Evolutionary conservation across 1,140 invertebrate genomes (phyloP).

Genomic region (Dendrolimus punctatus): DNA sequence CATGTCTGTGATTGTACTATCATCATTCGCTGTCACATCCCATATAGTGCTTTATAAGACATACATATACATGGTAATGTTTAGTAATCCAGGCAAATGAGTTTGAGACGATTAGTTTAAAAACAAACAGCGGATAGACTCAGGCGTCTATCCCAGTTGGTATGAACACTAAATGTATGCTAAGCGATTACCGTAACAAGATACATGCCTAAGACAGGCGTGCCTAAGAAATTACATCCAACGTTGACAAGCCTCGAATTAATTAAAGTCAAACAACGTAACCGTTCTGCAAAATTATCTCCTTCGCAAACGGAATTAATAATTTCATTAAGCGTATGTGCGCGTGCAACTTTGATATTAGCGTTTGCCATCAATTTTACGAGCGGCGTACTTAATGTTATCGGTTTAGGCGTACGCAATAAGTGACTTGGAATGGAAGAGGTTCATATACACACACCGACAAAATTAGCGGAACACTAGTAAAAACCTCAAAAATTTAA

Average conservation of each 20-base stretch:
- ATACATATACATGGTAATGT: too few species aligned
- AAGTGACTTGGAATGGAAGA: not conserved
- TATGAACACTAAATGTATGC: slow-evolving; percentile 44
- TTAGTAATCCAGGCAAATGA: too few species aligned
- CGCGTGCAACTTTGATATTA: slow-evolving; percentile 28
- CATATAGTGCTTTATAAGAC: too few species aligned
- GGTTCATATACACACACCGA: too few species aligned
- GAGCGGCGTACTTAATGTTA: too few species aligned
- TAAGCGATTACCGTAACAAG: slow-evolving; percentile 57
- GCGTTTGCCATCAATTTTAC: not conserved
- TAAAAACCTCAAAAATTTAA: too few species aligned
- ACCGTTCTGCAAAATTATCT: slow-evolving; percentile 65
- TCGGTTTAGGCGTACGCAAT: slow-evolving; percentile 2
- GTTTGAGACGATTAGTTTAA: too few species aligned
- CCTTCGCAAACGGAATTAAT: slow-evolving; percentile 60
- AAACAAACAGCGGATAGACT: too few species aligned
- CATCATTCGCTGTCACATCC: too few species aligned
- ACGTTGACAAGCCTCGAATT: slow-evolving; percentile 67
- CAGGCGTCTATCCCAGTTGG: slow-evolving; percentile 7
- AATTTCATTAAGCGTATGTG: slow-evolving; percentile 52
- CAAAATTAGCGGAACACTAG: too few species aligned
- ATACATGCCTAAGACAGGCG: slow-evolving; percentile 55
- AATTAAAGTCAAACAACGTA: slow-evolving; percentile 69
- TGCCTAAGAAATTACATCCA: slow-evolving; percentile 52
- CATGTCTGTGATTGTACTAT: too few species aligned